Evolutionary conservation across 53 echinoderm and acorn worm species (phyloP).

Genomic region (Astropecten irregularis): DNA sequence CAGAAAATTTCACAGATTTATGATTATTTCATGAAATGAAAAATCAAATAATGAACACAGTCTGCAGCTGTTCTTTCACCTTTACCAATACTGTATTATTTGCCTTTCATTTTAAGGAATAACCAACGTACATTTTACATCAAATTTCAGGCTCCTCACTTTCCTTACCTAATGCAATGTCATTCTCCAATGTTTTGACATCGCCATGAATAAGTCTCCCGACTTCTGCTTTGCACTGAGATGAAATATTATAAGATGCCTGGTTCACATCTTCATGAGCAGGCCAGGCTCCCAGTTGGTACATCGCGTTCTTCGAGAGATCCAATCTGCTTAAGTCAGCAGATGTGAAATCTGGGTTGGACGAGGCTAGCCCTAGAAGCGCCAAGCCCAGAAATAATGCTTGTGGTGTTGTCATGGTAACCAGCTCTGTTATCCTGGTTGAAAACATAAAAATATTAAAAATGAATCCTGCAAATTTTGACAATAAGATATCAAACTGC

Average conservation of each 20-base stretch:
- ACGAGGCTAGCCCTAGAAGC: neutral
- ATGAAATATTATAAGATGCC: neutral
- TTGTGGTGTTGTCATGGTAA: neutral
- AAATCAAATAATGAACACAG: neutral
- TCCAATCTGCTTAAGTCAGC: no score
- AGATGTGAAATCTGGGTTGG: neutral
- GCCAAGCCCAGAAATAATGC: neutral
- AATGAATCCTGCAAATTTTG: no score
- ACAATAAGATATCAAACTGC: no score
- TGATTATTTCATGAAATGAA: no score
- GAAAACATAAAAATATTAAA: no score
- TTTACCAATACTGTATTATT: neutral
- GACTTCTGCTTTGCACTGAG: neutral
- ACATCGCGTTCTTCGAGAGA: neutral
- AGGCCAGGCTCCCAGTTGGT: neutral
- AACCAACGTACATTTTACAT: no score
- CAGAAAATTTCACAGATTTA: no score
- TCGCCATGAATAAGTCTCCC: neutral
- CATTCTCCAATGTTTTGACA: neutral
- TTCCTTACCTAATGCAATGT: slow-evolving; percentile 2
- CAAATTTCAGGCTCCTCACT: no score
- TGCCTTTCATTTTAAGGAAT: no score
- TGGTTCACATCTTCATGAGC: neutral
- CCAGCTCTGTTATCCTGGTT: no score
- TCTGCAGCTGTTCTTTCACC: no score